Percentiles rank a stretch among this genome's conserved stretches.
Evolutionary conservation across 2,113 vertebrate species (phyloP).

Genomic region (Collichthys lucidus): DNA sequence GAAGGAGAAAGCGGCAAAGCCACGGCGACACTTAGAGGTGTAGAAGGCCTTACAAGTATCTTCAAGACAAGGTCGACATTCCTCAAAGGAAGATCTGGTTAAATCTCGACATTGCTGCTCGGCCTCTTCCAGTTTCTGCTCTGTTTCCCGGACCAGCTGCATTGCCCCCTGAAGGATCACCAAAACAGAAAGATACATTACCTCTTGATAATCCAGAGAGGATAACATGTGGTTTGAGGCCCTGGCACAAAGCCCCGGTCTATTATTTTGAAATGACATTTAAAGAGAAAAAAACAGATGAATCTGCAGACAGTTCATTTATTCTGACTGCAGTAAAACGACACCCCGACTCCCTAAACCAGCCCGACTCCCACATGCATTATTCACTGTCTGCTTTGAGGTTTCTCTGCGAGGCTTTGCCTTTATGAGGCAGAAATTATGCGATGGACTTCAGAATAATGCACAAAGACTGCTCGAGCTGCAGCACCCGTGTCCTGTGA

Average conservation of each 20-base stretch:
- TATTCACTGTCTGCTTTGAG: conserved; percentile 60
- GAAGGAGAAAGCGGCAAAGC: conserved; percentile 79
- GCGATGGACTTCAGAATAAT: conserved; percentile 25
- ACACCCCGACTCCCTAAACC: conserved; percentile 28
- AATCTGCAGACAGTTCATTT: conserved; percentile 55
- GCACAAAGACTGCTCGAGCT: conserved; percentile 4
- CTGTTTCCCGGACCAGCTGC: conserved; percentile 86
- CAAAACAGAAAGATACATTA: conserved; percentile 25
- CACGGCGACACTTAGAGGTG: conserved; percentile 79
- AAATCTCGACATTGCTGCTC: conserved; percentile 84
- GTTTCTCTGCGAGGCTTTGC: conserved; percentile 32
- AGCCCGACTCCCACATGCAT: conserved; percentile 41
- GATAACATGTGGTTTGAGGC: conserved; percentile 21
- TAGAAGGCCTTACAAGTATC: conserved; percentile 86
- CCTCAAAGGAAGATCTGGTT: conserved; percentile 81
- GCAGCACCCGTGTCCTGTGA: background rate
- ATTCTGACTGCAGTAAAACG: conserved; percentile 44
- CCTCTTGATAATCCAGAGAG: conserved; percentile 25
- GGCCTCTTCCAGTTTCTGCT: conserved; percentile 85
- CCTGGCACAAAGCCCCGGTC: conserved; percentile 12
- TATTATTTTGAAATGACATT: conserved; percentile 14
- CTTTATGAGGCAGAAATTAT: conserved; percentile 51
- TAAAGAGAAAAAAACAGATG: conserved; percentile 15
- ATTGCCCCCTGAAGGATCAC: conserved; percentile 81
- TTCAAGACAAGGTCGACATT: conserved; percentile 87